Evolutionary conservation across 2,888 invertebrate species (phyloP).

Genomic region (Timema podura): DNA sequence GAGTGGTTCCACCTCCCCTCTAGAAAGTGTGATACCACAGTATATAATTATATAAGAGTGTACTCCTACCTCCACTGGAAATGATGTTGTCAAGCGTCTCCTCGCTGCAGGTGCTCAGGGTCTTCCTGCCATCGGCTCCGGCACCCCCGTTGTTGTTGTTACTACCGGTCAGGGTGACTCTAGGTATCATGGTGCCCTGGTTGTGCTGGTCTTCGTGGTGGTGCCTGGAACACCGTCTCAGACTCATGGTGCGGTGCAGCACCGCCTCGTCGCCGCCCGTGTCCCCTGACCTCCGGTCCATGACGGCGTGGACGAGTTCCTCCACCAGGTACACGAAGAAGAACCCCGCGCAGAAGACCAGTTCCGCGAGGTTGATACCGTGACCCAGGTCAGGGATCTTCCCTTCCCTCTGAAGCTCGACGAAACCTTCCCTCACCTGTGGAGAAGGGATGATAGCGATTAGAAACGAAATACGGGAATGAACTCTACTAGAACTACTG

Average conservation of each 20-base stretch:
- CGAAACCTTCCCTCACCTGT: conserved; percentile 49
- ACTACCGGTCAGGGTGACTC: conserved; percentile 34
- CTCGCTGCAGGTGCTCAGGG: conserved; percentile 10
- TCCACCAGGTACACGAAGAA: conserved; percentile 62
- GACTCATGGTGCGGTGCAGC: conserved; percentile 53
- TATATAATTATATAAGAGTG: no score
- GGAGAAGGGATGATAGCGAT: no score
- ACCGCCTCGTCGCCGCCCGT: conserved; percentile 45
- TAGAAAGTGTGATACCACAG: no score
- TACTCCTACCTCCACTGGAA: conserved; percentile 12
- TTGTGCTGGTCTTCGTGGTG: conserved; percentile 25
- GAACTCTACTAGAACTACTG: no score
- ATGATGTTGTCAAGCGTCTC: conserved; percentile 22
- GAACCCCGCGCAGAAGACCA: conserved; percentile 59
- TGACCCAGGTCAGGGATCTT: conserved; percentile 46
- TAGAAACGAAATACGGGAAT: no score
- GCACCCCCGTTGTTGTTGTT: background rate
- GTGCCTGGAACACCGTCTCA: conserved; percentile 46
- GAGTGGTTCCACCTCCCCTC: no score
- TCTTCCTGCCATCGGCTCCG: conserved; percentile 12
- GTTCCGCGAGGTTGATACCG: conserved; percentile 52
- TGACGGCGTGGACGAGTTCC: conserved; percentile 54
- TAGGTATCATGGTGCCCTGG: conserved; percentile 37
- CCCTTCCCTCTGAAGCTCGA: conserved; percentile 45
- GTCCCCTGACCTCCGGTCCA: conserved; percentile 43